Percentiles rank a stretch among this genome's conserved stretches.
phyloP scores from a whole-genome alignment of 2,797 vertebrate genomes.

The Fistularia tabacaria region DNA sequence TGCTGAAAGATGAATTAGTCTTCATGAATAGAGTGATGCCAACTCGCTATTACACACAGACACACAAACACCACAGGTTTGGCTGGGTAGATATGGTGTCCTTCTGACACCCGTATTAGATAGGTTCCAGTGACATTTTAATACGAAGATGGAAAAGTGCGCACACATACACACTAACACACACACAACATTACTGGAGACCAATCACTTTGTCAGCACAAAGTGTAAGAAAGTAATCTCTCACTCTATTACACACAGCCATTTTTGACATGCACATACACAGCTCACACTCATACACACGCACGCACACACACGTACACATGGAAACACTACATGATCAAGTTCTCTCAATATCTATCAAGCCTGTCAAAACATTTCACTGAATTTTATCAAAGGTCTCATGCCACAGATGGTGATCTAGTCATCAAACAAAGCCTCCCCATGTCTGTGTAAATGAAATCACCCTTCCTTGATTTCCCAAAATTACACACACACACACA shows the following conservation, averaged over 20 bases:
- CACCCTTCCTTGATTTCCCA: too few species aligned
- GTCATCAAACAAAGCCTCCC: too few species aligned
- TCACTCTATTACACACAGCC: not conserved
- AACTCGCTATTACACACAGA: not conserved
- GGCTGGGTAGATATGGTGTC: constrained; percentile 51
- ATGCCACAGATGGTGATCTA: too few species aligned
- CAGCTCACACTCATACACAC: not conserved
- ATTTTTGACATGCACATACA: constrained; percentile 4
- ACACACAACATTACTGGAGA: constrained; percentile 10
- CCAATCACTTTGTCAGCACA: constrained; percentile 34
- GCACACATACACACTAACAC: constrained; percentile 15
- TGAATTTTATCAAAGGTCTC: too few species aligned
- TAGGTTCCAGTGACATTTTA: constrained; percentile 54
- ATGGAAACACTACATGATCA: too few species aligned
- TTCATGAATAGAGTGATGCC: not conserved
- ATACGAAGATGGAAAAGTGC: constrained; percentile 33
- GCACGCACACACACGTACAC: not conserved
- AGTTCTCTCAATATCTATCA: too few species aligned
- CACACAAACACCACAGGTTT: constrained; percentile 17
- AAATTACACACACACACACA: too few species aligned
- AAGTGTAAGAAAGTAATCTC: constrained; percentile 24
- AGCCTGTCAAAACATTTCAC: too few species aligned
- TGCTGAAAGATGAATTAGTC: not conserved
- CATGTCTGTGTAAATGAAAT: too few species aligned
- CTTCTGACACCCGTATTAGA: constrained; percentile 44